Evolutionary conservation across 1,140 invertebrate genomes (phyloP).

Genomic region (Drosophila melanica): DNA sequence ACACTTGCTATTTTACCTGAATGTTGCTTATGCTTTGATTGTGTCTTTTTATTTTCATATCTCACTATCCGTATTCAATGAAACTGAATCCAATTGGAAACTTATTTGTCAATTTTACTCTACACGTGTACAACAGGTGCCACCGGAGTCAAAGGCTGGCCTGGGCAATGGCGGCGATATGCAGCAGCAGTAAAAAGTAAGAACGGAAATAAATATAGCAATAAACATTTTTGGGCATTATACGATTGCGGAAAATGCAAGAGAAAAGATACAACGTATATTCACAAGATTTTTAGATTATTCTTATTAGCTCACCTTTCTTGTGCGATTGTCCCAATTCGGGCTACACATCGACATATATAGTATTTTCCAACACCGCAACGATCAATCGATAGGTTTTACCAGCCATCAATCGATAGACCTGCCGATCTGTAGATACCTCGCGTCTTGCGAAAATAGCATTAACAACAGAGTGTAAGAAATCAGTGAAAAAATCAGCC

Average conservation of each 20-base stretch:
- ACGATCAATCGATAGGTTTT: too few species aligned
- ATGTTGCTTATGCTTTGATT: constrained; percentile 80
- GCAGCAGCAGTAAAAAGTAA: constrained; percentile 75
- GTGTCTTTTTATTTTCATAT: constrained; percentile 52
- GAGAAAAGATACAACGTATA: constrained; percentile 41
- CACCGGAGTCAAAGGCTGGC: constrained; percentile 89
- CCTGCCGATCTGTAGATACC: too few species aligned
- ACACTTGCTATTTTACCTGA: constrained; percentile 62
- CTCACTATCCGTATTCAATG: constrained; percentile 38
- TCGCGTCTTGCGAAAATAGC: too few species aligned
- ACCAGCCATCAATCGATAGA: too few species aligned
- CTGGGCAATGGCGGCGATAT: constrained; percentile 87
- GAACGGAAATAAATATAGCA: constrained; percentile 20
- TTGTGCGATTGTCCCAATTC: too few species aligned
- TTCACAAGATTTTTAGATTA: too few species aligned
- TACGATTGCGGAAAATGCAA: constrained; percentile 48
- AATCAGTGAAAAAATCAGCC: too few species aligned
- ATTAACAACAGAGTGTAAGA: too few species aligned
- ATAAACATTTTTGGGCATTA: constrained; percentile 47
- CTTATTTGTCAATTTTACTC: constrained; percentile 34
- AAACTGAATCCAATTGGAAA: constrained; percentile 31
- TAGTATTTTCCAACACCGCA: too few species aligned
- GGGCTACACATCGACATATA: too few species aligned
- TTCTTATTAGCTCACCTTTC: too few species aligned
- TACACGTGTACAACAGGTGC: constrained; percentile 84